phyloP scores from a whole-genome alignment of 2,113 vertebrate genomes.

The Zeus faber region DNA sequence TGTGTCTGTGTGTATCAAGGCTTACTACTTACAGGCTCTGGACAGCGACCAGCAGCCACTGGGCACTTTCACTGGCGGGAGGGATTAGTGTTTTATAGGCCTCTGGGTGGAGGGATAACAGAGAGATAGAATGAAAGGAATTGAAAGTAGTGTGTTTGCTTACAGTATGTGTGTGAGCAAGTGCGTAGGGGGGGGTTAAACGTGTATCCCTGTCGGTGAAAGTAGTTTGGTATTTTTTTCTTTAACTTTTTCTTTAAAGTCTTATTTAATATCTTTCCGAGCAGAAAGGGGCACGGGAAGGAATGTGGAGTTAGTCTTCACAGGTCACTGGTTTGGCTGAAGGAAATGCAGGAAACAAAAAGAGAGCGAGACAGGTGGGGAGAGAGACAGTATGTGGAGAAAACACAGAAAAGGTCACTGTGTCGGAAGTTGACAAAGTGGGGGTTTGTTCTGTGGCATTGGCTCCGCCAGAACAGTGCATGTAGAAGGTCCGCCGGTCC shows the following conservation, averaged over 20 bases:
- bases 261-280: too few relatives aligned
- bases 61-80: slow-evolving; percentile 33
- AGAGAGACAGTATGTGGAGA: neutral
- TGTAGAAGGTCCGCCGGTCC: neutral
- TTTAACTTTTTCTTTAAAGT: too few relatives aligned
- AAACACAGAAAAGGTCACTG: slow-evolving; percentile 34
- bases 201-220: too few relatives aligned
- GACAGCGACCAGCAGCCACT: slow-evolving; percentile 25
- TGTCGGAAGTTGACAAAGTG: slow-evolving; percentile 7
- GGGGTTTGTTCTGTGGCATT: slow-evolving; percentile 27
- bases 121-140: slow-evolving; percentile 18
- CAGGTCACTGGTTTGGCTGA: too few relatives aligned
- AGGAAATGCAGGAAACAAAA: slow-evolving; percentile 5
- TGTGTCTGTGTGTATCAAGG: neutral
- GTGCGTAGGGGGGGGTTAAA: too few relatives aligned
- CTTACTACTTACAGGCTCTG: too few relatives aligned
- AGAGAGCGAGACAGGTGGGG: neutral
- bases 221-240: too few relatives aligned
- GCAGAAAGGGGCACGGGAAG: too few relatives aligned
- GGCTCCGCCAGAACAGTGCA: too few relatives aligned
- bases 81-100: slow-evolving; percentile 50
- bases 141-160: slow-evolving; percentile 20
- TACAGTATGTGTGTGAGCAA: slow-evolving; percentile 7
- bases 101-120: slow-evolving; percentile 18
- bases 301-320: too few relatives aligned